Conservation (phyloP, 2,888 invertebrate species). For the Allophyes oxyacanthae region DNA sequence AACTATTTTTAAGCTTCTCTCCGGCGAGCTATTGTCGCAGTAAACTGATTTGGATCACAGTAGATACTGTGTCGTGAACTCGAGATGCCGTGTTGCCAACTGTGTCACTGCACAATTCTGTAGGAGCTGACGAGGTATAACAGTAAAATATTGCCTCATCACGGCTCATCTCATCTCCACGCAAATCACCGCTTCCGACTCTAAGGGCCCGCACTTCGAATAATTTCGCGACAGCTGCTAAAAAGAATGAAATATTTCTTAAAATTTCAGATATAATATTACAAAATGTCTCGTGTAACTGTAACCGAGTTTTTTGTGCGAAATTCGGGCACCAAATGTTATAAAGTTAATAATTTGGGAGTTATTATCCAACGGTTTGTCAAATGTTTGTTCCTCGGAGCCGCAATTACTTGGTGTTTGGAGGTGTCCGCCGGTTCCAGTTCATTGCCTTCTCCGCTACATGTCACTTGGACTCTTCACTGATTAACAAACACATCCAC, state of each 20-base stretch:
- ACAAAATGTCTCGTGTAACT: not conserved
- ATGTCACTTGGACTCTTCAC: slow-evolving; percentile 31
- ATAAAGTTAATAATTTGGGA: not conserved
- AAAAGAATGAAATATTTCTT: not conserved
- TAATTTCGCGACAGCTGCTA: not conserved
- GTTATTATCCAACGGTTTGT: not conserved
- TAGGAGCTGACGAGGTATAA: not conserved
- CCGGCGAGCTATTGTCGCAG: no score
- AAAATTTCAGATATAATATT: not conserved
- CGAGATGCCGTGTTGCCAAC: no score
- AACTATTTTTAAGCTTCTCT: no score
- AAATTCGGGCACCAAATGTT: not conserved
- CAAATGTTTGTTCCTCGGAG: not conserved
- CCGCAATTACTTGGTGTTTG: not conserved
- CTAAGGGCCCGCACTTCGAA: not conserved
- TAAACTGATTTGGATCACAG: no score
- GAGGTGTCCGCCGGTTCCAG: slow-evolving; percentile 13
- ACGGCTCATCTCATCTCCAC: not conserved
- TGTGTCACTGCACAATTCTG: no score
- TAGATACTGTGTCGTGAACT: no score
- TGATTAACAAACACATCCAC: slow-evolving; percentile 29
- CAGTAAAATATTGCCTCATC: slow-evolving; percentile 1
- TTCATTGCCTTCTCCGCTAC: slow-evolving; percentile 20
- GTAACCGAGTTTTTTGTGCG: not conserved
- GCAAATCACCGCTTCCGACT: slow-evolving; percentile 2